Base-by-base conservation (phyloP, 2,797 vertebrate genomes). In the Arremon brunneinucha region DNA sequence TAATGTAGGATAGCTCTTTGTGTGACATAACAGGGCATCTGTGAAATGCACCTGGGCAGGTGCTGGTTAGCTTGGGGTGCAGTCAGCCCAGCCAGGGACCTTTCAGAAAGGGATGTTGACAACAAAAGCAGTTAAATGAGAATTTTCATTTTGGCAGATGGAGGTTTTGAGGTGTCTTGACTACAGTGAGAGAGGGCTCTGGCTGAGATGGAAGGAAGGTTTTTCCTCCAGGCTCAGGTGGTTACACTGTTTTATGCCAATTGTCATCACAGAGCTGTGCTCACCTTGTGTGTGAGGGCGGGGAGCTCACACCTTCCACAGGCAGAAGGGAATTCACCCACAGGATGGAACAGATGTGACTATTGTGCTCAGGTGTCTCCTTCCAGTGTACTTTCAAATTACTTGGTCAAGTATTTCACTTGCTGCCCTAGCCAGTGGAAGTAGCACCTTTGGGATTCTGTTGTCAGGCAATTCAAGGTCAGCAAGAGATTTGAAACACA, bases 1-100 rank as follows among this genome's bases (percentile, higher is more conserved):
- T 8, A 72, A 4, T 4, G 0, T 1, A 9, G 19, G 17, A 14
- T 37, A 12, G 1, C 0, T 39, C 4, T 70, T 74, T 39, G 34
- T 86, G 23, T 67, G 70, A 27, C 7, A 1, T 9, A 22, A 4
- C 5, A 18, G 22, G 19, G 4, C 11, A 26, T 8, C 18, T 67
- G 1, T 56, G 30, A 20, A 55, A 44, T 34, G 47, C 62, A 20
- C 12, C n/a, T 52, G 21, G 34, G 50, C 18, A n/a, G 55, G 43
- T 20, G 13, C 8, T 63, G 39, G 37, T 21, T 26, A 23, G 23
- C 52, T 41, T 44, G 57, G 26, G 30, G 47, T 8, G 41, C 2
- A 8, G 6, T 12, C 76, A 67, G 57, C 47, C 52, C 71, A 5
- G 8, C 17, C 22, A 0, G 1, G 39, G 59, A 8, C n/a, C 24